Evolutionary conservation across 2,797 vertebrate species (phyloP), one percentile per base, ranked within the genome.

Genomic region (Microchirus variegatus): DNA sequence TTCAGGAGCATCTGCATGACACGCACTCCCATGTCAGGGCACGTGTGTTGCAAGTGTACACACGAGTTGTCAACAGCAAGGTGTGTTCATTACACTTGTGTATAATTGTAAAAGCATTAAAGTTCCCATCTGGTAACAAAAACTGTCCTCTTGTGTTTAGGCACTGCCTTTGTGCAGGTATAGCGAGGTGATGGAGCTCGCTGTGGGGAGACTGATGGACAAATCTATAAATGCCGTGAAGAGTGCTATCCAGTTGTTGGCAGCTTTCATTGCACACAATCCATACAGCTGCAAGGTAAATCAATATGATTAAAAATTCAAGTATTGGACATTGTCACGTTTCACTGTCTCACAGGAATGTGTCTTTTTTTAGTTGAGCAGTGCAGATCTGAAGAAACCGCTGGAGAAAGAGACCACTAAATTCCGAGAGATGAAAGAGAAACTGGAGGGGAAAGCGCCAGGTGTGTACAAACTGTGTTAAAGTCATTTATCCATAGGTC

Each of bases 261-360:
- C 95, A 63, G 94, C 94, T 0, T 98, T 99, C 81, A 94, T 99
- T 7, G 96, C 95, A 60, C 97, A 97, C 81, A 99, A 99, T 81
- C 98, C 98, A 12, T 99, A 98, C 80, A 98, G 95, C 79, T 95
- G 95, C 93, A 99, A 98, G 95, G 98, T 98, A 91, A 78, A 11
- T n/a, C 1, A 10, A 47, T 12, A 12, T 16, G 0, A 15, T 55
- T 68, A 16, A 8, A 2, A 26, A 4, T 2, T 7, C 5, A 0
- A 67, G 1, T 17, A 4, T 31, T 31, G 7, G 10, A 15, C 2
- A 1, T 16, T 15, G 48, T 17, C 13, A n/a, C 45, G 48, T 52
- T 62, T 38, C 8, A 18, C 9, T 19, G 11, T 22, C 14, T 43
- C 35, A 67, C 13, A n/a, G 1, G 2, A 56, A 26, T 22, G 8